Evolutionary conservation across 2,113 vertebrate species (phyloP), one percentile per base, ranked within the genome.

Genomic region (Dissostichus mawsoni): DNA sequence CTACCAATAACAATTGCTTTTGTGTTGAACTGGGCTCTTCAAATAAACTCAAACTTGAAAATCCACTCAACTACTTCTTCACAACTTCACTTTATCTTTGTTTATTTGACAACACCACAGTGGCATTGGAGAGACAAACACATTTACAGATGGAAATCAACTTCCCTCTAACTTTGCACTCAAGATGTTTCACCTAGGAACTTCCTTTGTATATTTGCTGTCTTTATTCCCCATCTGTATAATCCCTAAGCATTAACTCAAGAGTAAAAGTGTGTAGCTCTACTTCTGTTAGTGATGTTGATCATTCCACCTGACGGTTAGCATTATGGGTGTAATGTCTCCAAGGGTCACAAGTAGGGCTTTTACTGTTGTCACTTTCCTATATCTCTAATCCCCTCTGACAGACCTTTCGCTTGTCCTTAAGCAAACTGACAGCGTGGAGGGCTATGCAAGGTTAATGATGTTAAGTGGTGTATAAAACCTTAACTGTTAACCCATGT

Each of bases 391-490:
- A 76, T 73, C 44, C 53, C 33, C 36, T 82, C 62, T 80, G 71
- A 85, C 16, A 65, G 57, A 69, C 62, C 74, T 77, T 72, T 52
- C 0, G 2, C 56, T 45, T 72, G 48, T 65, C 72, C 55, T 81
- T 51, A 77, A 79, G 73, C 20, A 62, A 71, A 76, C n/a, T 55
- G 64, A 84, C 66, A 84, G 57, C 18, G 64, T 23, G 11, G 16
- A 70, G 48, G 76, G 25, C 59, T 64, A n/a, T 70, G 63, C 70
- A 85, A 75, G 80, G 69, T 81, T 75, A 83, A 76, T 76, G 58
- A 45, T 58, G 74, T 69, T 87, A 74, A 87, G 84, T 84, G 67
- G 69, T 56, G 36, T 55, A 78, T 82, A 51, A 87, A 87, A 78
- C 67, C 76, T 80, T 78, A 76, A 78, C 61, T 33, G 14, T 29